These are phyloP conservation scores for Xanthia togata DNA, from an alignment of 2,888 invertebrate genomes.

Conservation along the genomic window DNA sequence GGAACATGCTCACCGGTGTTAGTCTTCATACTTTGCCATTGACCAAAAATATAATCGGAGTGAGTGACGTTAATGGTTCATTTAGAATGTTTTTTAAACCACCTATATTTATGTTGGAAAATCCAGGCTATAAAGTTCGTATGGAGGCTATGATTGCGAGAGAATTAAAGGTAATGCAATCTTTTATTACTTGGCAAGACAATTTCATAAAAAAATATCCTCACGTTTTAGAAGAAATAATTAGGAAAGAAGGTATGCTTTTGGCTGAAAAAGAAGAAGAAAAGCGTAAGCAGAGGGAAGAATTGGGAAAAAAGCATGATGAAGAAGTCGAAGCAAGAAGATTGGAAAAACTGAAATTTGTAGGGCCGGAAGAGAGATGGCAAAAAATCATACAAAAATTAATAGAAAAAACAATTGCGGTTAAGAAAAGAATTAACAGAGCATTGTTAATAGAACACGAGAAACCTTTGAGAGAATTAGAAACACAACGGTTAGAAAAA, in stretches of 20 bases:
- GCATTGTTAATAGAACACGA: constrained; percentile 91
- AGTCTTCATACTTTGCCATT: constrained; percentile 90
- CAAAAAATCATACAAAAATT: constrained; percentile 92
- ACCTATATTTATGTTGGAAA: constrained; percentile 86
- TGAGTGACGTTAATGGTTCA: constrained; percentile 93
- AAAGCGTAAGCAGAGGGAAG: constrained; percentile 80
- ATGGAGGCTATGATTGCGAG: constrained; percentile 87
- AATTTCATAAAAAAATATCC: constrained; percentile 88
- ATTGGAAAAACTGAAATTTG: constrained; percentile 79
- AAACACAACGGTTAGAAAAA: constrained; percentile 90
- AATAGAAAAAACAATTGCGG: constrained; percentile 91
- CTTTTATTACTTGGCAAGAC: constrained; percentile 91
- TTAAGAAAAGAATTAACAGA: constrained; percentile 91
- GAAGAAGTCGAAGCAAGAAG: constrained; percentile 88
- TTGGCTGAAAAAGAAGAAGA: constrained; percentile 86
- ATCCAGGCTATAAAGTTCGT: constrained; percentile 81
- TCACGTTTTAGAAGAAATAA: constrained; percentile 81
- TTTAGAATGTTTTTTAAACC: constrained; percentile 92
- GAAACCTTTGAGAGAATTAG: constrained; percentile 91
- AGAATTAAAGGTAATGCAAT: constrained; percentile 88
- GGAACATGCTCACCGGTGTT: constrained; percentile 92
- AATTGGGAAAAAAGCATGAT: constrained; percentile 86
- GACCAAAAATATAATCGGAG: constrained; percentile 91
- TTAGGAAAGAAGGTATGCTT: constrained; percentile 82
- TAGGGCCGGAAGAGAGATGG: constrained; percentile 90